Percentiles rank a stretch among this genome's conserved stretches.
These are phyloP conservation scores for Choloepus hoffmanni DNA, from an alignment of 2,113 vertebrate genomes.

Conservation along the genomic window DNA sequence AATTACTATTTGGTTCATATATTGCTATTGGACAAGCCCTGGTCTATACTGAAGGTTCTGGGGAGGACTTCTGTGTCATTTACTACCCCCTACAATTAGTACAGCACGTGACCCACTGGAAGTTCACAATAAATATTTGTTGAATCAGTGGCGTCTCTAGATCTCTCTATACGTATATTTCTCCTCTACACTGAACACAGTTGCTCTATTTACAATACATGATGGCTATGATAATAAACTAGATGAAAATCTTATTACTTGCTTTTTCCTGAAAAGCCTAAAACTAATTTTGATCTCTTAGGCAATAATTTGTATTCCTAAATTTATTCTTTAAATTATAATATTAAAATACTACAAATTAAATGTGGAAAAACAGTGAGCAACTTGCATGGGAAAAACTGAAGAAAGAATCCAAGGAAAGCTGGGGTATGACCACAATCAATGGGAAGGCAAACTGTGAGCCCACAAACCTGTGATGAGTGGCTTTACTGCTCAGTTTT, in stretches of 20 bases:
- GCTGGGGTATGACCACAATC: background rate
- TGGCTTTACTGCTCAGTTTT: background rate
- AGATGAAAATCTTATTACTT: slow-evolving; percentile 7
- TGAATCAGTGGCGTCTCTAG: background rate
- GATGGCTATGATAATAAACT: background rate
- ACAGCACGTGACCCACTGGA: background rate
- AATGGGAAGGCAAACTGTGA: background rate
- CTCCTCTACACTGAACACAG: background rate
- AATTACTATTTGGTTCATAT: background rate
- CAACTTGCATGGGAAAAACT: background rate
- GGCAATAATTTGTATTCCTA: background rate
- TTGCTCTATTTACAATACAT: background rate
- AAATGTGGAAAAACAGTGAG: slow-evolving; percentile 4
- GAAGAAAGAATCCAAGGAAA: background rate
- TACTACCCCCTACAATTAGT: background rate
- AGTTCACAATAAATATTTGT: background rate
- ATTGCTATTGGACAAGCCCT: background rate
- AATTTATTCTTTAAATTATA: slow-evolving; percentile 37
- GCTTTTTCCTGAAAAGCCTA: slow-evolving; percentile 1
- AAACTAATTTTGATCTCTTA: slow-evolving; percentile 24
- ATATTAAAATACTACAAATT: background rate
- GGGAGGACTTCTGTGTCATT: background rate
- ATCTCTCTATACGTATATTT: background rate
- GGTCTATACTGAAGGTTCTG: background rate
- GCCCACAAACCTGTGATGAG: background rate